phyloP scores from a whole-genome alignment of 2,113 vertebrate species.

The Ochotona princeps region DNA sequence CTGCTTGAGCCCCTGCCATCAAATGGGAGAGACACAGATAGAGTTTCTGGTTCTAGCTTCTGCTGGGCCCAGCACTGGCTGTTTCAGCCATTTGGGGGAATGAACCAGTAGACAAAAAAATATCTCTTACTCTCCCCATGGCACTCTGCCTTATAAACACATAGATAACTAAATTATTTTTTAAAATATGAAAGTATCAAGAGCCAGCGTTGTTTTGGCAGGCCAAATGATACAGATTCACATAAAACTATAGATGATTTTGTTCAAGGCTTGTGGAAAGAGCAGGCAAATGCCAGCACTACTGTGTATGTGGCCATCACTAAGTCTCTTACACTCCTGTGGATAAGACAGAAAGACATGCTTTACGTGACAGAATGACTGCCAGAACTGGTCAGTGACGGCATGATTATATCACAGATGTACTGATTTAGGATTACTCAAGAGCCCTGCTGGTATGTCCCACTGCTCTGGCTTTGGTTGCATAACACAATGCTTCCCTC shows the following conservation, averaged over 20 bases:
- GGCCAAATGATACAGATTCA: not conserved
- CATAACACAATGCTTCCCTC: not conserved
- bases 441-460: not conserved
- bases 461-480: not conserved
- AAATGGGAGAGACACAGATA: no score
- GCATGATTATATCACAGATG: no score
- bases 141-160: no score
- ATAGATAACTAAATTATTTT: no score
- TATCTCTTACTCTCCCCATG: no score
- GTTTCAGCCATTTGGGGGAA: no score
- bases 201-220: not conserved
- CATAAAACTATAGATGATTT: not conserved
- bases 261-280: constrained; percentile 5
- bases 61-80: no score
- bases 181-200: not conserved
- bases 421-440: not conserved
- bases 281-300: not conserved
- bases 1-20: no score
- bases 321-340: not conserved
- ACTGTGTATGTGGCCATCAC: not conserved
- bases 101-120: no score
- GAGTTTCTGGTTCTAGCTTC: no score
- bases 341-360: not conserved
- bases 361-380: not conserved
- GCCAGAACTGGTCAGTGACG: not conserved